Base-by-base conservation (phyloP, 2,797 vertebrate species). In the Zenarchopterus dispar region DNA sequence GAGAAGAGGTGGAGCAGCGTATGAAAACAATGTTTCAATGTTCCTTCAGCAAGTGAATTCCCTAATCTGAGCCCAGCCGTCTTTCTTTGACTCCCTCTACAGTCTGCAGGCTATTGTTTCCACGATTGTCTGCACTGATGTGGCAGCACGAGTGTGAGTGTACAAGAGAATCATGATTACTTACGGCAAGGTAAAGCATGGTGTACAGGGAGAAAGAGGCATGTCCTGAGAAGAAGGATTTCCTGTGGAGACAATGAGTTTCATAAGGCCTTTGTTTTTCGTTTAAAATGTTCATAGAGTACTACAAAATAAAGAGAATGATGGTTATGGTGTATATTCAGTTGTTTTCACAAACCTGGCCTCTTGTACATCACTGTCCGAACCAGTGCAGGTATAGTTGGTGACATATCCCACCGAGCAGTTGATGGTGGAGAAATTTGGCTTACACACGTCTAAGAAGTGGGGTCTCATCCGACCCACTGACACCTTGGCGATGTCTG, bases 171-270 rank as follows among this genome's bases (percentile, higher is more conserved):
- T 45, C 45, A 78, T n/a, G 18, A 49, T 59, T 90, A 98, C 97
- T 99, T 93, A 99, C 97, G 90, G 96, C 94, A 90, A 99, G 91
- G 83, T 99, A 99, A 71, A 99, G 95, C 97, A 99, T 99, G 70
- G 96, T 95, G 77, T 93, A 99, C 93, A 99, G 95, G 21, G 97
- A 99, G 90, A 99, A 99, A 53, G 97, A 99, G 5, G 97, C 97
- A 0, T 99, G 97, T 84, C 97, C 97, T 0, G 97, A 99, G 93
- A 98, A 99, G 93, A 99, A 99, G 66, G 97, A 99, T 89, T 98
- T 99, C 92, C 97, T 99, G 92, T 15, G 84, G 91, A 85, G 88
- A 77, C 5, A 81, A 65, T 65, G 10, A 47, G 11, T 6, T 63
- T 18, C 15, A 18, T 73, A 8, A 18, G 53, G 59, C 41, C 44